Evolutionary conservation across 2,888 invertebrate genomes (phyloP), one percentile per base, ranked within the genome.

Genomic region (Campaea margaritaria): DNA sequence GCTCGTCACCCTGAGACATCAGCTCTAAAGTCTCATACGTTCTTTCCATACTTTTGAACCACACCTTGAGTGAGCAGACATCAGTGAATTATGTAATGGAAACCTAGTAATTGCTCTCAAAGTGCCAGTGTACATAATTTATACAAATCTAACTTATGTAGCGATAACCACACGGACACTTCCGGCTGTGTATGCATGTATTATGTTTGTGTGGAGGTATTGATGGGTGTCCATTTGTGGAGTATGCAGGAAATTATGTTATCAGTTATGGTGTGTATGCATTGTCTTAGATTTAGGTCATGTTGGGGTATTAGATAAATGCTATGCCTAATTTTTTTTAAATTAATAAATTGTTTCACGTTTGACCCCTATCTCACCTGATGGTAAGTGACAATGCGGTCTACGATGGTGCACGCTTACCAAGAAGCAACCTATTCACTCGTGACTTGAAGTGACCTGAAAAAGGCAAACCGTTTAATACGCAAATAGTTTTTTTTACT

Each of bases 11-110:
- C n/a, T n/a, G n/a, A n/a, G n/a, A n/a, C n/a, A n/a, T n/a, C n/a
- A n/a, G n/a, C n/a, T n/a, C n/a, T n/a, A n/a, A n/a, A n/a, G n/a
- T n/a, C n/a, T n/a, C n/a, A n/a, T n/a, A n/a, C n/a, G n/a, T n/a
- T 21, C 21, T 44, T 65, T 87, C 88, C 82, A 81, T 62, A 75
- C 68, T 76, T 61, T 48, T 28, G 38, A 64, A 75, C 44, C 83
- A 57, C 67, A 74, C 74, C 81, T 84, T 84, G 75, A 83, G 79
- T 78, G 83, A 83, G 68, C 69, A 77, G 81, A 83, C 85, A 91
- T 90, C 83, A 86, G 64, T 91, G 87, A 92, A 85, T 91, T 91
- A 92, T 91, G 91, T 91, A 86, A 89, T 89, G 91, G 89, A 91
- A 90, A 85, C 84, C 82, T 83, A 82, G 87, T 92, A 91, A 92